phyloP scores from a whole-genome alignment of 2,797 vertebrate species.

The Tragopan temminckii region DNA sequence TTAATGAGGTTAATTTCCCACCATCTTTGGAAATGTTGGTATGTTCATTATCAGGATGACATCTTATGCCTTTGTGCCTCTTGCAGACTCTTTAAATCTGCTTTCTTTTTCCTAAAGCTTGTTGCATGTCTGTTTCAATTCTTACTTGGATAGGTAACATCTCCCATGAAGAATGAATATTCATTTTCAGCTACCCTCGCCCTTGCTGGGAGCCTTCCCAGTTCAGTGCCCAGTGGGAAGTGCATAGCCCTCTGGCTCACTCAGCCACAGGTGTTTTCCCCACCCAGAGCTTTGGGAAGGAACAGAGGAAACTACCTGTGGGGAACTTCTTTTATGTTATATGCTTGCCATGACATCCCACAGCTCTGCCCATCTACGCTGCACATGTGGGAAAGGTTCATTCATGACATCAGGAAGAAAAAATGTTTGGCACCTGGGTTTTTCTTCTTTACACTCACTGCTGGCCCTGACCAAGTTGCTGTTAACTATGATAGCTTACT shows the following conservation, averaged over 20 bases:
- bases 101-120: not conserved
- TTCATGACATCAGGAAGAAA: not conserved
- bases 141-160: not conserved
- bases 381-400: accelerated
- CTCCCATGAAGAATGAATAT: not conserved
- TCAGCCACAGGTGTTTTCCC: not conserved
- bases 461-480: not conserved
- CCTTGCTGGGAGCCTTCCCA: not conserved
- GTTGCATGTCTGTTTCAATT: accelerated
- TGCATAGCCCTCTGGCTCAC: not conserved
- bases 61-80: not conserved
- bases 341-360: not conserved
- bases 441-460: not conserved
- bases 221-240: accelerated
- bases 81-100: not conserved
- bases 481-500: not conserved
- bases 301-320: not conserved
- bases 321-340: not conserved
- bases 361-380: not conserved
- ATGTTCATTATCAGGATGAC: not conserved
- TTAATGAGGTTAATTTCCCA: slow-evolving; percentile 66
- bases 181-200: not conserved
- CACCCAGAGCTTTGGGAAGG: not conserved
- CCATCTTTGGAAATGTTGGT: slow-evolving; percentile 1
- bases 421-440: accelerated